These are phyloP conservation scores for Adelphocoris suturalis DNA, from an alignment of 2,888 invertebrate genomes.

Conservation along the genomic window DNA sequence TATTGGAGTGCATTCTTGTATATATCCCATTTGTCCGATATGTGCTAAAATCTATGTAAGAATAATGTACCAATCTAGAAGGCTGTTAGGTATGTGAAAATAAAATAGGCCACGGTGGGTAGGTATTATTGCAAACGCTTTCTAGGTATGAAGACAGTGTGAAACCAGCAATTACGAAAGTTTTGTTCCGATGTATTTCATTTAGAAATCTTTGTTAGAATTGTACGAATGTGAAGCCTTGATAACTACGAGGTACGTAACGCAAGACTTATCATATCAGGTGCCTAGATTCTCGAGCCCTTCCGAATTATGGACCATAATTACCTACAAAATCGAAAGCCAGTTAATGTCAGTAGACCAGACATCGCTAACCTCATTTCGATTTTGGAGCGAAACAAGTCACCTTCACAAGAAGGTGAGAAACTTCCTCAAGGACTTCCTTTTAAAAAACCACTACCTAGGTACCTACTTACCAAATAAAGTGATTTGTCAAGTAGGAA, in stretches of 20 bases:
- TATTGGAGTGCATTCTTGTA: no score
- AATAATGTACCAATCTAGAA: no score
- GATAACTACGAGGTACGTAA: neutral
- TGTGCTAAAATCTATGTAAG: no score
- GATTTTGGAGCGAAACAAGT: conserved; percentile 41
- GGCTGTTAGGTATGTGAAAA: no score
- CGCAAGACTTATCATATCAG: neutral
- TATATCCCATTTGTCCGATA: no score
- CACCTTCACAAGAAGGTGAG: conserved; percentile 64
- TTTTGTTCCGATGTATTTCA: neutral
- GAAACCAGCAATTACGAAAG: conserved; percentile 56
- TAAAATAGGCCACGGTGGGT: no score
- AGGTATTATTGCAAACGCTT: neutral
- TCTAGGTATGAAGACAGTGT: conserved; percentile 43
- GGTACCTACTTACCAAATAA: no score
- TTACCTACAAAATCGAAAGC: conserved; percentile 39
- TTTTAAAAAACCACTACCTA: neutral
- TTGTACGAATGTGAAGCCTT: neutral
- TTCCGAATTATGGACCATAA: neutral
- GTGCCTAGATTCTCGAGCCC: neutral
- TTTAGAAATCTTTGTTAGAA: conserved; percentile 11
- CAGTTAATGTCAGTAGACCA: neutral
- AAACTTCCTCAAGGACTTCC: conserved; percentile 59
- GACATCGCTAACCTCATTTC: conserved; percentile 48
- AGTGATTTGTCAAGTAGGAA: no score